Evolutionary conservation across 2,797 vertebrate species (phyloP).

Genomic region (Sebastes paucispinis): DNA sequence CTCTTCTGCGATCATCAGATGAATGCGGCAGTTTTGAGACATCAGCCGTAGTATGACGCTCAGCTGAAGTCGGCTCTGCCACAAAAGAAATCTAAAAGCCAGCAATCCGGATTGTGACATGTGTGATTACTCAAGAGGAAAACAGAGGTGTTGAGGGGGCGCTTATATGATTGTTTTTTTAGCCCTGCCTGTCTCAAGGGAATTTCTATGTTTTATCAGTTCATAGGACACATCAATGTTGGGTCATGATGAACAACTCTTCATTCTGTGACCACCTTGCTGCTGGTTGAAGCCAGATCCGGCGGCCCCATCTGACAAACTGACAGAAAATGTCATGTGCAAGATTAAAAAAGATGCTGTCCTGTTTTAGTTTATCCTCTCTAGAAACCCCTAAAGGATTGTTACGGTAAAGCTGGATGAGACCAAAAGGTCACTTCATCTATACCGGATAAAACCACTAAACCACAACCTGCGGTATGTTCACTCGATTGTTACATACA

Average conservation of each 20-base stretch:
- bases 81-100: neutral
- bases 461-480: constrained; percentile 14
- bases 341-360: constrained; percentile 39
- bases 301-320: neutral
- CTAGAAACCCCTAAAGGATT: constrained; percentile 28
- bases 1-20: constrained; percentile 17
- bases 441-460: constrained; percentile 38
- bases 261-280: neutral
- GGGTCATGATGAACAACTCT: constrained; percentile 20
- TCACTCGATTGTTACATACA: neutral
- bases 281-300: neutral
- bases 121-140: constrained; percentile 33
- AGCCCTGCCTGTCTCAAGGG: neutral
- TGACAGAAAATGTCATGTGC: neutral
- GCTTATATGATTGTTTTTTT: constrained; percentile 37
- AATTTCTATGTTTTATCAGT: constrained; percentile 23
- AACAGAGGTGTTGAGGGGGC: constrained; percentile 4
- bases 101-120: constrained; percentile 14
- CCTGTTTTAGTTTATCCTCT: constrained; percentile 21
- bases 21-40: constrained; percentile 7
- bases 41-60: constrained; percentile 1
- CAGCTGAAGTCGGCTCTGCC: neutral
- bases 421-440: constrained; percentile 41
- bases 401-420: constrained; percentile 38
- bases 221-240: constrained; percentile 29